Conservation (phyloP, 1,140 invertebrate species). For the Theocolax elegans region DNA sequence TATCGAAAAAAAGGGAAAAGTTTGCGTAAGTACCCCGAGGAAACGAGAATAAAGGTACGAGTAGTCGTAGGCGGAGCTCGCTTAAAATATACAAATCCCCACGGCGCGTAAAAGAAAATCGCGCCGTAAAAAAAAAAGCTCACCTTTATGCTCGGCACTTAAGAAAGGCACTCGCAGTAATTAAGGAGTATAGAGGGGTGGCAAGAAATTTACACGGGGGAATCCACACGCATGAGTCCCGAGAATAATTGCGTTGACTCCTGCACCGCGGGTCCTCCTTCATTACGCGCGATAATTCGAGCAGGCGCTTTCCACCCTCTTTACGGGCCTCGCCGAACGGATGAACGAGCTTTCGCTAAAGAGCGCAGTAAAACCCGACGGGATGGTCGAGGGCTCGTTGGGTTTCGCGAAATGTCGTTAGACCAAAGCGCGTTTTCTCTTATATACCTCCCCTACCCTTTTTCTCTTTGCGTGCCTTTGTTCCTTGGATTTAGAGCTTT, state of each 20-base stretch:
- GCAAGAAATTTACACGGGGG: neutral
- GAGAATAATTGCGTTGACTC: constrained; percentile 5
- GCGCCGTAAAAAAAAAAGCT: constrained; percentile 2
- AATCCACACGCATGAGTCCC: neutral
- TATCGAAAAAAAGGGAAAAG: neutral
- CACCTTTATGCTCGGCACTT: neutral
- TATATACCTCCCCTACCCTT: too few relatives aligned
- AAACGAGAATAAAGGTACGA: too few relatives aligned
- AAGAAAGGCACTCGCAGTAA: neutral
- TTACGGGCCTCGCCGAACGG: too few relatives aligned
- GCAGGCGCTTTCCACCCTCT: too few relatives aligned
- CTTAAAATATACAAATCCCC: constrained; percentile 25
- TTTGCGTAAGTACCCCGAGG: too few relatives aligned
- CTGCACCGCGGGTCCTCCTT: neutral
- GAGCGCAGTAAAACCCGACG: too few relatives aligned
- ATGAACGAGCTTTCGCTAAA: neutral
- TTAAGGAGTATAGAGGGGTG: neutral
- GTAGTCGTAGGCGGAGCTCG: neutral
- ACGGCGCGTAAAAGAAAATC: constrained; percentile 7
- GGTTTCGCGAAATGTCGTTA: too few relatives aligned
- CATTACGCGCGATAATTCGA: constrained; percentile 25
- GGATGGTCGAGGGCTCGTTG: too few relatives aligned
- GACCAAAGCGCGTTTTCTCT: too few relatives aligned
- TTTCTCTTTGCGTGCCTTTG: too few relatives aligned
- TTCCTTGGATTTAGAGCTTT: too few relatives aligned